phyloP scores from a whole-genome alignment of 1,140 invertebrate species.

The Drosophila tsacasi region DNA sequence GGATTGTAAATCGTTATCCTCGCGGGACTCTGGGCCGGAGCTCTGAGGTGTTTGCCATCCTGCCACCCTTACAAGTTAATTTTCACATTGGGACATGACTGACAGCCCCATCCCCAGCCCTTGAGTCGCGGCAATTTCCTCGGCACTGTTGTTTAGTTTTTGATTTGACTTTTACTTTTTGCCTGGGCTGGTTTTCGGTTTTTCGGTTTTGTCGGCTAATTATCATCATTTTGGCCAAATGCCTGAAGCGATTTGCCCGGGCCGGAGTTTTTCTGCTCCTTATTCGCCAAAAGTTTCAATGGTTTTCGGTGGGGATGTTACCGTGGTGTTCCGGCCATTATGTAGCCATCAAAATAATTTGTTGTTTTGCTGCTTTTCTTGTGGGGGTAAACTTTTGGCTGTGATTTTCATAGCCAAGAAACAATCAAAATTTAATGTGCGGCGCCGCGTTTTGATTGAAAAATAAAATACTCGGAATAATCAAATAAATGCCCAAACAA shows the following conservation, averaged over 20 bases:
- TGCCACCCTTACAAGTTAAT: constrained; percentile 69
- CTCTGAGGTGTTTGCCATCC: constrained; percentile 20
- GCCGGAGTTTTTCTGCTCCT: constrained; percentile 48
- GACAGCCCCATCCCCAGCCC: constrained; percentile 28
- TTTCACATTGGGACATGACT: constrained; percentile 81
- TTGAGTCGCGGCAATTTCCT: constrained; percentile 66
- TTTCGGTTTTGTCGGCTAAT: constrained; percentile 70
- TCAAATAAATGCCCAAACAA: constrained; percentile 72
- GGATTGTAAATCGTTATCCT: constrained; percentile 80
- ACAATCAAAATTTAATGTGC: constrained; percentile 82
- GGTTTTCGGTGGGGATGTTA: constrained; percentile 14
- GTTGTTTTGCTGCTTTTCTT: constrained; percentile 30
- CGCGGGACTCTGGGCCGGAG: constrained; percentile 31
- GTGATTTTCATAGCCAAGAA: constrained; percentile 75
- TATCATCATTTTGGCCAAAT: constrained; percentile 79
- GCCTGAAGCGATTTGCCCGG: constrained; percentile 70
- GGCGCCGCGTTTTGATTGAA: constrained; percentile 79
- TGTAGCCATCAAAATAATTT: constrained; percentile 79
- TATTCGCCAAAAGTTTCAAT: constrained; percentile 61
- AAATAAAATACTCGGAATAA: constrained; percentile 76
- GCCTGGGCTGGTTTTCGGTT: constrained; percentile 33
- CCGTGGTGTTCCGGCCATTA: constrained; percentile 54
- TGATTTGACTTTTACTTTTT: constrained; percentile 81
- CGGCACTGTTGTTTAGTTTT: constrained; percentile 79
- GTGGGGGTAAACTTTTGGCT: constrained; percentile 60